Evolutionary conservation across 1,140 invertebrate species (phyloP), one percentile per base, ranked within the genome.

Genomic region (Bilobella aurantiaca): DNA sequence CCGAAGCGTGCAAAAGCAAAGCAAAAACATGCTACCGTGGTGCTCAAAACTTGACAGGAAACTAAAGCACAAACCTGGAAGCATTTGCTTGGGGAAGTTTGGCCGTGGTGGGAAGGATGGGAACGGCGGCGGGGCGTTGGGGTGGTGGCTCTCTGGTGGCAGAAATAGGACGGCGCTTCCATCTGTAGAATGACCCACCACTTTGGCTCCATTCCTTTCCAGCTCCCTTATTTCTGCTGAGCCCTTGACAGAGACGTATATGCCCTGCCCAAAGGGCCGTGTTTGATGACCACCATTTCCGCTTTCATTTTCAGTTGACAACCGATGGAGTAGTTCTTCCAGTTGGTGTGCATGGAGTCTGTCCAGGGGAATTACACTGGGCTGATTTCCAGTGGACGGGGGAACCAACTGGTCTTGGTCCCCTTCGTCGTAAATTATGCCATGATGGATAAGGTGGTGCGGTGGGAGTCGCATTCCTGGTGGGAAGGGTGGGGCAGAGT

Each of bases 291-390:
- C 47, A 47, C 60, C n/a, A n/a, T n/a, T 31, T n/a, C 60, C 46
- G n/a, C 25, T 47, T 31, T 64, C 71, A 0, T 62, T 66, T 5
- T 70, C 3, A 31, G 62, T 66, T 47, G 68, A 69, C 3, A 73
- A 62, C 34, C 70, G 71, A 46, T 73, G 68, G 1, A 73, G 64
- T 14, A 73, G 60, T 27, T 73, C 71, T 59, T 73, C 62, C 2
- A 73, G 56, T 34, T 73, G 68, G 29, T 67, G 58, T 23, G 69
- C 67, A 57, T 65, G 64, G 2, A 69, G 62, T 62, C 64, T 68
- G 57, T 73, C 65, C 5, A 69, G 63, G 25, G 56, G 37, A 47
- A 72, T 59, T n/a, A 69, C n/a, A 1, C 63, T 30, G 1, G 71
- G 68, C 49, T 68, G 42, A 37, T 70, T 69, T 2, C 68, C 71